phyloP scores from a whole-genome alignment of 1,140 invertebrate genomes.

The Teleopsis dalmanni region DNA sequence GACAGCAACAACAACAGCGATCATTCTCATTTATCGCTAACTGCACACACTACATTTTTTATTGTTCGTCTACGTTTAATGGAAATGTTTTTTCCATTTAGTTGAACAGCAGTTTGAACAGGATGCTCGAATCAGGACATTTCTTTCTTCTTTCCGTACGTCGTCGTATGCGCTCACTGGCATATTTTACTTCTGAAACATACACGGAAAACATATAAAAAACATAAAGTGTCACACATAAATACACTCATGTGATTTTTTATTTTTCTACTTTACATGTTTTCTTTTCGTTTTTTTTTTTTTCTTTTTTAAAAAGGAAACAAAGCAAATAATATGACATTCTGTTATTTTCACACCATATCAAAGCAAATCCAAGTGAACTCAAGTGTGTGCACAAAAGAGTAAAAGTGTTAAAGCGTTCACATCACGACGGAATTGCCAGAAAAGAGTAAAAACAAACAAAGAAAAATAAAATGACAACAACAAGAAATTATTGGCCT shows the following conservation, averaged over 20 bases:
- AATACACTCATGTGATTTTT: neutral
- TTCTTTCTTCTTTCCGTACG: neutral
- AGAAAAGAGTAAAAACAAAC: too few species aligned
- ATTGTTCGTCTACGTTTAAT: too few species aligned
- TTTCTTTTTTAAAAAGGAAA: neutral
- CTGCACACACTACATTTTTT: too few species aligned
- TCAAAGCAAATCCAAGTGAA: constrained; percentile 7
- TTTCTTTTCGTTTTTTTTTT: neutral
- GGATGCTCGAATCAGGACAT: neutral
- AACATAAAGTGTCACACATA: neutral
- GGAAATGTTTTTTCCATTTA: neutral
- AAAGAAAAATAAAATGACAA: neutral
- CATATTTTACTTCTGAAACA: neutral
- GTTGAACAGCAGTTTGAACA: neutral
- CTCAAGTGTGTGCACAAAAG: neutral
- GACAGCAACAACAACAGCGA: too few species aligned
- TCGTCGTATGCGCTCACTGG: too few species aligned
- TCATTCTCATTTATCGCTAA: too few species aligned
- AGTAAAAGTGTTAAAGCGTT: too few species aligned
- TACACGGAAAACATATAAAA: neutral
- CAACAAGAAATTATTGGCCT: neutral
- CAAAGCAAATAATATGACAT: neutral
- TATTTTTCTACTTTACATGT: neutral
- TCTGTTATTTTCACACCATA: constrained; percentile 1
- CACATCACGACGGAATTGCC: too few species aligned